Conservation (phyloP, 2,113 vertebrate species). For the Microcebus griseorufus region DNA sequence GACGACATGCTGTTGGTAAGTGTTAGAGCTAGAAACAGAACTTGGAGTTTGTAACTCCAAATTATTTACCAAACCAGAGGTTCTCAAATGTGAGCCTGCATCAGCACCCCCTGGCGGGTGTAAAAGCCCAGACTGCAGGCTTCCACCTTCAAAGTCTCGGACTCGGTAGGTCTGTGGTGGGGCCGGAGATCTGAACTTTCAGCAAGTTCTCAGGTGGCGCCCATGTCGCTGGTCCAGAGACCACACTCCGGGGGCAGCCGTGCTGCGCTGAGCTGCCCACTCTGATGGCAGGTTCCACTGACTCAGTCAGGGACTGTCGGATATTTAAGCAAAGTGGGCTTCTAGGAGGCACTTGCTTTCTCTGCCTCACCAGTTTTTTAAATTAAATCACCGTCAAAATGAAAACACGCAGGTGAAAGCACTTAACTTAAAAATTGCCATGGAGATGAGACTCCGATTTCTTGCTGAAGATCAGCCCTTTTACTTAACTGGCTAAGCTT, state of each 20-base stretch:
- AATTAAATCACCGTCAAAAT: not conserved
- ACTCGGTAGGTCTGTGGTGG: not conserved
- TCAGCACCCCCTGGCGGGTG: not conserved
- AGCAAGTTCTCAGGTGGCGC: not conserved
- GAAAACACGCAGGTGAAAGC: not conserved
- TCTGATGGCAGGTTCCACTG: not conserved
- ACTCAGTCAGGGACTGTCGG: not conserved
- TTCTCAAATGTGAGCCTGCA: not conserved
- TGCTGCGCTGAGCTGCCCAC: not conserved
- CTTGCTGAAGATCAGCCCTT: not conserved
- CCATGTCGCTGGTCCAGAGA: not conserved
- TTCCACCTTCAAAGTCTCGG: not conserved
- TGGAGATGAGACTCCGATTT: not conserved
- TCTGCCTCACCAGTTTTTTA: not conserved
- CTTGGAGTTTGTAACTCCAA: not conserved
- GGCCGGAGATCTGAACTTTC: not conserved
- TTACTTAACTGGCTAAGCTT: not conserved
- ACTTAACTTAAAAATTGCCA: not conserved
- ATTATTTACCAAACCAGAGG: not conserved
- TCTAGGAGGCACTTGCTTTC: not conserved
- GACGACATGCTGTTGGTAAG: not conserved
- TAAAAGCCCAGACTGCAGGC: not conserved
- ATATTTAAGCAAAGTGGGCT: not conserved
- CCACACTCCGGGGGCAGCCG: not conserved
- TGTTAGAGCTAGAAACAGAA: not conserved